phyloP scores from a whole-genome alignment of 2,888 invertebrate species.

The Epinotia bilunana region DNA sequence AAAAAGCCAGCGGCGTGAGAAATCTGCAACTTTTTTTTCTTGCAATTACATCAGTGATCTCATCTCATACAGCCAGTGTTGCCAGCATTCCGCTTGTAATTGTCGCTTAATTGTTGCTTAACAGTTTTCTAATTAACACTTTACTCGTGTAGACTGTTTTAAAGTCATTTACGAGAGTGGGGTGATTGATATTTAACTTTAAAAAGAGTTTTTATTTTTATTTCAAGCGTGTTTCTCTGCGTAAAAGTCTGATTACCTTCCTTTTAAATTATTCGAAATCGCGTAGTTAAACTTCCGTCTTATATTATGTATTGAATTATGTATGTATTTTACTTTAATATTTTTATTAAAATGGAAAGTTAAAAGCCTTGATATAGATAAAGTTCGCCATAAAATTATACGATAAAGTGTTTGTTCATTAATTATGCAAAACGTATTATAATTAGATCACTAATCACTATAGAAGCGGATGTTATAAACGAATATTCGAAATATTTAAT shows the following conservation, averaged over 20 bases:
- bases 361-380: slow-evolving; percentile 4
- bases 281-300: neutral
- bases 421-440: slow-evolving; percentile 12
- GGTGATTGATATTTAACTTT: slow-evolving; percentile 36
- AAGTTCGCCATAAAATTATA: neutral
- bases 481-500: neutral
- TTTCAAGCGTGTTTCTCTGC: neutral
- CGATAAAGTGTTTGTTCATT: neutral
- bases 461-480: slow-evolving; percentile 6
- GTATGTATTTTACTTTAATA: neutral
- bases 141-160: slow-evolving; percentile 33
- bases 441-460: slow-evolving; percentile 8
- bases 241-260: neutral
- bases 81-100: slow-evolving; percentile 33
- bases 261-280: no score
- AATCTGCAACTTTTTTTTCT: slow-evolving; percentile 36
- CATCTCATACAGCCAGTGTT: slow-evolving; percentile 24
- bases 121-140: slow-evolving; percentile 44
- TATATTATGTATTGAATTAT: neutral
- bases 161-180: slow-evolving; percentile 22
- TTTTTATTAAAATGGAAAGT: slow-evolving; percentile 11
- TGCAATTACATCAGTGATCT: slow-evolving; percentile 31
- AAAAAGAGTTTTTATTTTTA: neutral
- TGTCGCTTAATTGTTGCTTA: slow-evolving; percentile 38
- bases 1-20: slow-evolving; percentile 36